Conservation (phyloP, 2,797 vertebrate species). For the Okamejei kenojei region DNA sequence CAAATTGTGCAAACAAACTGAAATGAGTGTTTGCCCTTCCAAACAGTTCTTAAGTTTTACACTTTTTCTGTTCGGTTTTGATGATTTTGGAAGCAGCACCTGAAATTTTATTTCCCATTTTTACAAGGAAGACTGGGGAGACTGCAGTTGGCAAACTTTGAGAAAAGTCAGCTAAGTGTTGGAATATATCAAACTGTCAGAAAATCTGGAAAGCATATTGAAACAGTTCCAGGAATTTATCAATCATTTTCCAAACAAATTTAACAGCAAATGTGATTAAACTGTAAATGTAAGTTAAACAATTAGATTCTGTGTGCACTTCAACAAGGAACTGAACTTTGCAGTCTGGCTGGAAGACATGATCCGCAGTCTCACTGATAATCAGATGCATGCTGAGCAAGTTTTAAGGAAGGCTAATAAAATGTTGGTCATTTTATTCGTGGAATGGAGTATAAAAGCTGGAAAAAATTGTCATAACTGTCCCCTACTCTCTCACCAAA, state of each 20-base stretch:
- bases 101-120: neutral
- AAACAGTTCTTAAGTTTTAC: neutral
- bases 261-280: neutral
- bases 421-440: no score
- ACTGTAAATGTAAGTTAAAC: neutral
- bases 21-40: neutral
- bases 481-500: no score
- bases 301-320: neutral
- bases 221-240: neutral
- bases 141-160: neutral
- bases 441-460: no score
- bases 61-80: neutral
- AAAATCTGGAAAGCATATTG: conserved; percentile 1
- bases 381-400: no score
- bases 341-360: neutral
- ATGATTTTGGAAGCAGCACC: neutral
- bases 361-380: neutral
- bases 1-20: neutral
- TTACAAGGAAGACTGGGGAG: neutral
- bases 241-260: conserved; percentile 11
- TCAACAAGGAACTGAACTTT: neutral
- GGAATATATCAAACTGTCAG: conserved; percentile 2
- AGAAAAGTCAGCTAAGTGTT: neutral
- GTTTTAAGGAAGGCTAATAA: no score
- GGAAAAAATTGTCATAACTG: no score